Conservation (phyloP, 2,888 invertebrate genomes). For the Hymenopus coronatus region DNA sequence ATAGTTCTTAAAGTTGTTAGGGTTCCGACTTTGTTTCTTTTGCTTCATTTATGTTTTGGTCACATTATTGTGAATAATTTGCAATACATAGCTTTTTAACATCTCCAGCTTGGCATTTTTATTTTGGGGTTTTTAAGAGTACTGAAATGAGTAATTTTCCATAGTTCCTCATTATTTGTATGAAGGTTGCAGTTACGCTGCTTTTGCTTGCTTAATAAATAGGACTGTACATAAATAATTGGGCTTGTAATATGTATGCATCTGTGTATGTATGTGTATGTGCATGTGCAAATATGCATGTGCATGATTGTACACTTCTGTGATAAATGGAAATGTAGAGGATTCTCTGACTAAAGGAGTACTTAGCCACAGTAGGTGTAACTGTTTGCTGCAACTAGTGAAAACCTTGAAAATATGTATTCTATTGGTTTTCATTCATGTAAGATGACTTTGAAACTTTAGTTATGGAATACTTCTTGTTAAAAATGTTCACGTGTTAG, state of each 20-base stretch:
- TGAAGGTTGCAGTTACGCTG: background rate
- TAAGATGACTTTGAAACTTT: background rate
- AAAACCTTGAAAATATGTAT: background rate
- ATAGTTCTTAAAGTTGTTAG: conserved; percentile 5
- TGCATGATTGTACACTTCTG: background rate
- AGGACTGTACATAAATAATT: background rate
- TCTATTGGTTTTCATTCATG: background rate
- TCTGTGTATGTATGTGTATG: background rate
- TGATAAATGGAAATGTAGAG: background rate
- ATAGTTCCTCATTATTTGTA: background rate
- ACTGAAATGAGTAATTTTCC: background rate
- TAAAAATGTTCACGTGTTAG: too few species aligned
- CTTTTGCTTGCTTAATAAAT: background rate
- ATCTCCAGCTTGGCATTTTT: conserved; percentile 3
- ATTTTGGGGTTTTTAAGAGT: background rate
- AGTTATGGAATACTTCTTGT: background rate
- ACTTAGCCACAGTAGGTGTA: background rate
- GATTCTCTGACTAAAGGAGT: background rate
- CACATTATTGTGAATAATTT: background rate
- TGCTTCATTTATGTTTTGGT: conserved; percentile 2
- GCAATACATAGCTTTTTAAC: background rate
- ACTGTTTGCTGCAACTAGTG: background rate
- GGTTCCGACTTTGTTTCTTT: conserved; percentile 11
- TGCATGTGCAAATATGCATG: background rate
- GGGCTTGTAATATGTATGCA: background rate